Evolutionary conservation across 2,113 vertebrate genomes (phyloP).

Genomic region (Lycocorax pyrrhopterus): DNA sequence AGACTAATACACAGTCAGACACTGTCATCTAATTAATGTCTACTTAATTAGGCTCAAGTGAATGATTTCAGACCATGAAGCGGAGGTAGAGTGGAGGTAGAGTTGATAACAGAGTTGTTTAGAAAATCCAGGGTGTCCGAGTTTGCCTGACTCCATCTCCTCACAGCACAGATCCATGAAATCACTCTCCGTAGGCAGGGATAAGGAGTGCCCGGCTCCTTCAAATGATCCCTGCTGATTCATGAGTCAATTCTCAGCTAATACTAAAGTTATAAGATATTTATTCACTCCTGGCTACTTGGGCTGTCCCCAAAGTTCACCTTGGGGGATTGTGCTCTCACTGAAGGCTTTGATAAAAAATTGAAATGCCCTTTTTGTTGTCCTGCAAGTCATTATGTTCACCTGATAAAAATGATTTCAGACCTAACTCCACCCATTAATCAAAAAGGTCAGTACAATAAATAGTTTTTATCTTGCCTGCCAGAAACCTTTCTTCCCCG

Average conservation of each 20-base stretch:
- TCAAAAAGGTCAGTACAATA: constrained; percentile 11
- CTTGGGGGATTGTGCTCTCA: not conserved
- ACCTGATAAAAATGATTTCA: not conserved
- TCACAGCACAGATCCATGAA: not conserved
- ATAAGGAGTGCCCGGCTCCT: not conserved
- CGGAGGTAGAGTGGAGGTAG: not conserved
- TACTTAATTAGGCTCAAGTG: not conserved
- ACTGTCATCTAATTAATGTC: not conserved
- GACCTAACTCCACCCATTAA: not conserved
- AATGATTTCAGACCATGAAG: not conserved
- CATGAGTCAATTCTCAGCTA: not conserved
- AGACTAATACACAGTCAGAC: not conserved
- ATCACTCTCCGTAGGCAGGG: not conserved
- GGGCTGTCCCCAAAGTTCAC: not conserved
- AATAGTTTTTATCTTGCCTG: constrained; percentile 4
- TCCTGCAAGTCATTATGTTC: not conserved
- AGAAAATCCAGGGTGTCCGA: not conserved
- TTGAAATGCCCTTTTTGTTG: constrained; percentile 27
- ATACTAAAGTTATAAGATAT: not conserved
- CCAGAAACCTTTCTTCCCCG: not conserved
- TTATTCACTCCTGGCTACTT: not conserved
- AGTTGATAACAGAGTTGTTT: not conserved
- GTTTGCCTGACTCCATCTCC: not conserved
- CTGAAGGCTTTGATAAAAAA: constrained; percentile 7
- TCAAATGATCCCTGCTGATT: not conserved